phyloP scores from a whole-genome alignment of 2,888 invertebrate species.

The Gymnosoma rotundatum region DNA sequence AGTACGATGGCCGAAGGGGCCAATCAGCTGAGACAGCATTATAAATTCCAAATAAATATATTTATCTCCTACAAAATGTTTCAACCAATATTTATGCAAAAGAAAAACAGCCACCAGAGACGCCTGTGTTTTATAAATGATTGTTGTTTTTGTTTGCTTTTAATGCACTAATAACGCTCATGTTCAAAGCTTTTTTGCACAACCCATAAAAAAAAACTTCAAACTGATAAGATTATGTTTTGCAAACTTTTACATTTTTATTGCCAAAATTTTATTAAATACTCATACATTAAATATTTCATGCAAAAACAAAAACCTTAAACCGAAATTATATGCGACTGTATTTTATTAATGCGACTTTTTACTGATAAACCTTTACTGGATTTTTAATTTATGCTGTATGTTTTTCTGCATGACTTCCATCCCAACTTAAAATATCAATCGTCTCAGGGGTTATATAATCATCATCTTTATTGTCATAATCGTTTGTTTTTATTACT shows the following conservation, averaged over 20 bases:
- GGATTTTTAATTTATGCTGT: conserved; percentile 7
- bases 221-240: conserved; percentile 60
- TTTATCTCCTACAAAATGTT: too few species aligned
- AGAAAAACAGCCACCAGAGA: conserved; percentile 8
- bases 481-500: conserved; percentile 1
- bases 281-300: conserved; percentile 5
- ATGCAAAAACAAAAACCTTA: not conserved
- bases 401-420: conserved; percentile 9
- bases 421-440: conserved; percentile 11
- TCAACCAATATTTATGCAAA: not conserved
- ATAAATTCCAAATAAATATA: too few species aligned
- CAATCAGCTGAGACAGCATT: too few species aligned
- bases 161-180: conserved; percentile 26
- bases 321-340: conserved; percentile 7
- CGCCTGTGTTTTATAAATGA: not conserved
- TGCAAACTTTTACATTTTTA: conserved; percentile 57
- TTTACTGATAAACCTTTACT: conserved; percentile 57
- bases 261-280: conserved; percentile 46
- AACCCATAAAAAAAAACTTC: not conserved
- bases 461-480: conserved; percentile 16
- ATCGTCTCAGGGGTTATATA: conserved; percentile 49
- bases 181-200: not conserved
- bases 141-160: not conserved
- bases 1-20: too few species aligned
- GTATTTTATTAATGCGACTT: not conserved